Percentiles rank a stretch among this genome's conserved stretches.
phyloP scores from a whole-genome alignment of 2,888 invertebrate species.

The Camponotus fellah region DNA sequence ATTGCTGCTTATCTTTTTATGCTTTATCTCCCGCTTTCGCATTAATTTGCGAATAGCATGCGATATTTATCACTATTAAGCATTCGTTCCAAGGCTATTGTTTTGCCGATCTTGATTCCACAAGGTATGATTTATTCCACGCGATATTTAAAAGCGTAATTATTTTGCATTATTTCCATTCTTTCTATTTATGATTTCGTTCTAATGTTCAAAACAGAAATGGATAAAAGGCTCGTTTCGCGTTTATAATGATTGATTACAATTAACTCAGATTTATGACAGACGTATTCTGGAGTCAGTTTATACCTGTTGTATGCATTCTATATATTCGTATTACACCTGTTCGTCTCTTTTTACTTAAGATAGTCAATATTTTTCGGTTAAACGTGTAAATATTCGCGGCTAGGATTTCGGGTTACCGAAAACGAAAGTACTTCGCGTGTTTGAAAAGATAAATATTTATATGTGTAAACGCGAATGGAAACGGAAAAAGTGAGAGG shows the following conservation, averaged over 20 bases:
- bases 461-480: slow-evolving; percentile 27
- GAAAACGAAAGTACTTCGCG: slow-evolving; percentile 19
- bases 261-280: neutral
- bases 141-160: slow-evolving; percentile 23
- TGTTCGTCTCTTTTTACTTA: neutral
- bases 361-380: neutral
- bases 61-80: slow-evolving; percentile 47
- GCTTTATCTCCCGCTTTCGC: slow-evolving; percentile 14
- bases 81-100: slow-evolving; percentile 19
- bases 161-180: slow-evolving; percentile 19
- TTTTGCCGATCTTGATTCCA: slow-evolving; percentile 21
- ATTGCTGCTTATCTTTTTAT: slow-evolving; percentile 26
- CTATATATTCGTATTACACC: neutral
- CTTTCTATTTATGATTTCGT: neutral
- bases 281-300: neutral
- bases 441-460: slow-evolving; percentile 42
- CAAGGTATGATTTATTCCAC: slow-evolving; percentile 17
- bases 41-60: slow-evolving; percentile 23
- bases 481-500: neutral
- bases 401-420: slow-evolving; percentile 16
- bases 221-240: neutral
- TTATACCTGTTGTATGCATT: neutral
- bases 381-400: neutral
- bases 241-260: neutral
- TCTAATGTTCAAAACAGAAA: neutral